phyloP scores from a whole-genome alignment of 2,113 vertebrate genomes.

The Carlito syrichta region DNA sequence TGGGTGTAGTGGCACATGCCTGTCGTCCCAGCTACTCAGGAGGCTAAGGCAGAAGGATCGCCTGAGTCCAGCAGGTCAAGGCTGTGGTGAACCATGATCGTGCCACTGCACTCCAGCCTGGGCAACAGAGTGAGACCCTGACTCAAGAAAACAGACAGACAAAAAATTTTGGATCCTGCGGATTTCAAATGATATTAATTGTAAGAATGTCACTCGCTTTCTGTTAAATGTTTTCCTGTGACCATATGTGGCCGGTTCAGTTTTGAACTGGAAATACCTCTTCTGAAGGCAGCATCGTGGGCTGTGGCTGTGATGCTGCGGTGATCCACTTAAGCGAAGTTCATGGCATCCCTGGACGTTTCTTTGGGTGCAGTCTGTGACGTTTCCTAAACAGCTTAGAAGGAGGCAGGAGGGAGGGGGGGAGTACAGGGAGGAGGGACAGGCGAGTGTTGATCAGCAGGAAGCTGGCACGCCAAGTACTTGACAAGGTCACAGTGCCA shows the following conservation, averaged over 20 bases:
- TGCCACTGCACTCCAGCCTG: not conserved
- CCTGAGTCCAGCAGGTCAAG: not conserved
- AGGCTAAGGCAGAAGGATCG: not conserved
- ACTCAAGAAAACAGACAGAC: not conserved
- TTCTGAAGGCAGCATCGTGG: not conserved
- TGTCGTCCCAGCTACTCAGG: not conserved
- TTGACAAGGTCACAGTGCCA: not conserved
- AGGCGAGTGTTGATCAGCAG: not conserved
- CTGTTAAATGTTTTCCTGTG: not conserved
- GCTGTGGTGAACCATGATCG: not conserved
- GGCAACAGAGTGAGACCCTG: not conserved
- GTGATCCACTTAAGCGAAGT: not conserved
- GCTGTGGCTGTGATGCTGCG: not conserved
- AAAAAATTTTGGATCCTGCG: not conserved
- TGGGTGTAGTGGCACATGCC: not conserved
- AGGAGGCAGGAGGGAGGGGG: not conserved
- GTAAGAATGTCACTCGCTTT: not conserved
- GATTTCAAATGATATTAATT: not conserved
- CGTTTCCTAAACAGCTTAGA: not conserved
- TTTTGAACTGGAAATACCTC: not conserved
- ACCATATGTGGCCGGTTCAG: not conserved
- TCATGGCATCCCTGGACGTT: not conserved
- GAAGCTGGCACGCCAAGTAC: not conserved
- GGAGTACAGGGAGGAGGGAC: not conserved
- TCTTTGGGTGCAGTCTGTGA: not conserved